Base-by-base conservation (phyloP, 2,797 vertebrate species). In the Okamejei kenojei region DNA sequence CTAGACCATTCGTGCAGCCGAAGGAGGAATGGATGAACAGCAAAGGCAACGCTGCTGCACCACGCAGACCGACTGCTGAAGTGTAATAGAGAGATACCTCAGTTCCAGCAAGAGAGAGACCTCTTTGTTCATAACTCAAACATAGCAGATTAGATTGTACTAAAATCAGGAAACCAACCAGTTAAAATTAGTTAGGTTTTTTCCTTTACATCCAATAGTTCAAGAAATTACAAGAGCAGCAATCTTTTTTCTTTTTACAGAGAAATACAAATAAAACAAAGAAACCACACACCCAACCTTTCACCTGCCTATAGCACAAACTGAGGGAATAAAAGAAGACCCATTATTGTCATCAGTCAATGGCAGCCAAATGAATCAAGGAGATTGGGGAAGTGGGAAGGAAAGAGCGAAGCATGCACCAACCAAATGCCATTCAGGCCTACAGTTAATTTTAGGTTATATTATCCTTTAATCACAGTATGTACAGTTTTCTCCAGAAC, bases 21-120 rank as follows among this genome's bases (percentile, higher is more conserved):
- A 94, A 76, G 90, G 71, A 92, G 74, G 81, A 38, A 81, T 94
- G 94, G 93, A 93, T 94, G 93, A 93, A n/a, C 45, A 94, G 95
- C 94, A 93, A 94, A 93, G 94, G 93, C 81, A 93, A 93, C n/a
- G 93, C 93, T 93, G n/a, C 93, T 93, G 93, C 95, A 94, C 94
- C 96, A 96, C 96, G 97, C 96, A 96, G 95, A 95, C 95, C 95
- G 35, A 94, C 92, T 90, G 94, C 94, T 94, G 95, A 95, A 95
- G 94, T 96, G 96, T 35, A 95, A 96, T 45, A 45, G 45, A 45
- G 45, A 4, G 45, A 45, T 45, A 45, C 45, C 45, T 45, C 93
- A 82, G 61, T 94, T 93, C 94, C 93, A 73, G n/a, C 77, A 82
- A 80, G 11, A 93, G 7, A 93, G 80, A 74, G 93, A 95, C 93